Evolutionary conservation across 1,140 invertebrate species (phyloP).

Genomic region (Eulimnadia texana): DNA sequence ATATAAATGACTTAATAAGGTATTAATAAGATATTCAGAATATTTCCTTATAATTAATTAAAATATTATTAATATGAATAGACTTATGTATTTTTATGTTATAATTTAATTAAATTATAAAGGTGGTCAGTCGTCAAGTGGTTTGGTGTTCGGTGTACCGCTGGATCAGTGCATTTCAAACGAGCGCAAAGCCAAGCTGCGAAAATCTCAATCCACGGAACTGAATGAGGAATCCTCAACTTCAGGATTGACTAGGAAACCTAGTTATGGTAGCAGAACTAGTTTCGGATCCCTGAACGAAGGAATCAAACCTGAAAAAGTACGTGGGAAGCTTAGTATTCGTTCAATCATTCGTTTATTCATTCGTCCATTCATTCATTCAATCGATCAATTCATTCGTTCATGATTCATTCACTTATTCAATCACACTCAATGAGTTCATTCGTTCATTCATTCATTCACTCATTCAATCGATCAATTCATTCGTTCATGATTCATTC

Average conservation of each 20-base stretch:
- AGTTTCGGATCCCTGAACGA: slow-evolving; percentile 53
- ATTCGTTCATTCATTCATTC: too few species aligned
- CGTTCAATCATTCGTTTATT: background rate
- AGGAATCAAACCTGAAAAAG: slow-evolving; percentile 27
- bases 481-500: too few species aligned
- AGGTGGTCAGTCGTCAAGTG: slow-evolving; percentile 18
- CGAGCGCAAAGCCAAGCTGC: slow-evolving; percentile 32
- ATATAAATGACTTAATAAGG: too few species aligned
- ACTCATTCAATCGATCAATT: too few species aligned
- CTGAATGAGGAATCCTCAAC: slow-evolving; percentile 17
- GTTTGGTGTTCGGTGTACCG: slow-evolving; percentile 65
- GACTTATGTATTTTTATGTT: too few species aligned
- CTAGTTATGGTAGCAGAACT: slow-evolving; percentile 45
- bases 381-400: too few species aligned
- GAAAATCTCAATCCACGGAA: background rate
- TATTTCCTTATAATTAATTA: too few species aligned
- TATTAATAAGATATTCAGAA: too few species aligned
- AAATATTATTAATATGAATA: too few species aligned
- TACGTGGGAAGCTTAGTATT: background rate
- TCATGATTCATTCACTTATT: too few species aligned
- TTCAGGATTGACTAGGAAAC: slow-evolving; percentile 33
- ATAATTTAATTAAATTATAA: too few species aligned
- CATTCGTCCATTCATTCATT: background rate
- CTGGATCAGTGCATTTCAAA: slow-evolving; percentile 64
- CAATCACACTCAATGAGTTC: too few species aligned